A percentile compares a stretch with the other conserved stretches of the same genome.
These are phyloP conservation scores for Erythrolamprus reginae DNA, from an alignment of 2,113 vertebrate species.

Conservation along the genomic window DNA sequence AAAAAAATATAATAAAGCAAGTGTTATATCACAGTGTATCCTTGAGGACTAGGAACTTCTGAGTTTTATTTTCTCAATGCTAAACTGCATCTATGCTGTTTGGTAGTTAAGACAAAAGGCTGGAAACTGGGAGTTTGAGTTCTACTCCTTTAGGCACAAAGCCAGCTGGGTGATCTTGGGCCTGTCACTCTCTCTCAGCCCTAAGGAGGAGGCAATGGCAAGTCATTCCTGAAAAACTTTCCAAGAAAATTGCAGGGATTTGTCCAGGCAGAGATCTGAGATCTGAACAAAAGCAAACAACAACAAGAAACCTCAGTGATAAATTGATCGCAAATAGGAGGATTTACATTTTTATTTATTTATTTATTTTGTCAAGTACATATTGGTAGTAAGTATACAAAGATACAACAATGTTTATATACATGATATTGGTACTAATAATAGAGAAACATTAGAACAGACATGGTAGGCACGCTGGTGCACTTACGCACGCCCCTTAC, in stretches of 20 bases:
- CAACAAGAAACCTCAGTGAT: neutral
- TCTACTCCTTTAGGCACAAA: neutral
- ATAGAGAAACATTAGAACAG: too few relatives aligned
- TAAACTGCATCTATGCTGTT: neutral
- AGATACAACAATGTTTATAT: too few relatives aligned
- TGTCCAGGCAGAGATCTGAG: neutral
- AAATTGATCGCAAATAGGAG: neutral
- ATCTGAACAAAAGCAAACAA: neutral
- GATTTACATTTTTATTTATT: too few relatives aligned
- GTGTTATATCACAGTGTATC: neutral
- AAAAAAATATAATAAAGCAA: neutral
- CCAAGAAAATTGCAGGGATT: neutral
- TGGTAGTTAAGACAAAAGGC: neutral
- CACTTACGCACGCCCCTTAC: too few relatives aligned
- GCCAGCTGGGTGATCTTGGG: neutral
- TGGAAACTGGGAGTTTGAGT: neutral
- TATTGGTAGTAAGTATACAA: too few relatives aligned
- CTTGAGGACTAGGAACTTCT: neutral
- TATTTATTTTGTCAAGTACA: too few relatives aligned
- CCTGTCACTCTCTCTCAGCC: neutral
- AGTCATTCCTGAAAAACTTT: neutral
- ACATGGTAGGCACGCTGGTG: too few relatives aligned
- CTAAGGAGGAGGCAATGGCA: neutral
- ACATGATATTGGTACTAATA: too few relatives aligned
- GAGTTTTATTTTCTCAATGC: neutral